A percentile compares a stretch with the other conserved stretches of the same genome.
Conservation (phyloP, 37 sponge, comb jelly and placozoan species). For the Lycopodina hypogea region DNA sequence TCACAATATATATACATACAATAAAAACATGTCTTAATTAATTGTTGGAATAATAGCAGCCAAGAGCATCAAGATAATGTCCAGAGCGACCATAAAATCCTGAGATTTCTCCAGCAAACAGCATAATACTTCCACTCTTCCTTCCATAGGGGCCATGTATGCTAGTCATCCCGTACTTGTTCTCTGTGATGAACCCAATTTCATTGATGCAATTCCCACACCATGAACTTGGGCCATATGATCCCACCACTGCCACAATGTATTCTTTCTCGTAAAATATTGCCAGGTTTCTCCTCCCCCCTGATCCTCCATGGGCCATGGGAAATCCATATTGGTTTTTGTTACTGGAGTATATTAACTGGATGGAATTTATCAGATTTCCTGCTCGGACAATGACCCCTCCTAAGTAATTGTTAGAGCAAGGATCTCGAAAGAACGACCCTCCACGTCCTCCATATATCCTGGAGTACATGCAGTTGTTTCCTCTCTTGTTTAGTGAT, state of each 20-base stretch:
- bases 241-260: not conserved
- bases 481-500: not conserved
- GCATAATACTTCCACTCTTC: not conserved
- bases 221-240: not conserved
- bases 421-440: not conserved
- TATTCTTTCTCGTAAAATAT: not conserved
- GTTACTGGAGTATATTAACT: not conserved
- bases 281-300: not conserved
- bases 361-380: not conserved
- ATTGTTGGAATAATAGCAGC: not conserved
- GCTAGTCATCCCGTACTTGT: not conserved
- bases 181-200: not conserved
- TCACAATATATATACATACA: too few relatives aligned
- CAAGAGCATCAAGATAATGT: not conserved
- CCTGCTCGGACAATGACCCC: not conserved
- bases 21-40: not conserved
- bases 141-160: not conserved
- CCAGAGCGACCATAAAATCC: conserved; percentile 1
- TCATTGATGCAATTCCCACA: conserved; percentile 9
- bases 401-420: not conserved
- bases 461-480: not conserved
- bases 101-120: not conserved
- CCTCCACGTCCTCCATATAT: not conserved
- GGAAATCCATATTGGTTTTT: not conserved
- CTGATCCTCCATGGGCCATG: not conserved